A percentile compares a stretch with the other conserved stretches of the same genome.
Conservation (phyloP, 2,888 invertebrate species). For the Lasioglossum morio region DNA sequence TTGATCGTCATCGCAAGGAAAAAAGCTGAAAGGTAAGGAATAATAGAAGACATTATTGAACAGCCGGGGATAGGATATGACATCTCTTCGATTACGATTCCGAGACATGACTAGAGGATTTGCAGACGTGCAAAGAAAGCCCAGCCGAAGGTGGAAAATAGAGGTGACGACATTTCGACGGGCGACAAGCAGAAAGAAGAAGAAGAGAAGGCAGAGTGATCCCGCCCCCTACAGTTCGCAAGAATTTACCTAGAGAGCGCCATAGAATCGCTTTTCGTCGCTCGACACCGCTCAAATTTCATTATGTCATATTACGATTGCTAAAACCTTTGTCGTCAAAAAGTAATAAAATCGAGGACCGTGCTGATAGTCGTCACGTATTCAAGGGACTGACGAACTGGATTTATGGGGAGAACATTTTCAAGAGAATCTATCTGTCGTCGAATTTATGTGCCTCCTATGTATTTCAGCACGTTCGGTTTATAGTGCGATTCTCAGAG, state of each 20-base stretch:
- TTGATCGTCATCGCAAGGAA: neutral
- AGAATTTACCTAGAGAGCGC: slow-evolving; percentile 44
- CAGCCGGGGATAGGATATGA: slow-evolving; percentile 12
- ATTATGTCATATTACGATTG: slow-evolving; percentile 63
- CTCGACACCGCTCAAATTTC: slow-evolving; percentile 58
- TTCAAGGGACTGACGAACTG: slow-evolving; percentile 35
- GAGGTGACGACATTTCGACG: slow-evolving; percentile 25
- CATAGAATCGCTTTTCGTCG: slow-evolving; percentile 45
- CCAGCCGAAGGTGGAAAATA: slow-evolving; percentile 8
- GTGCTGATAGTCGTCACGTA: slow-evolving; percentile 41
- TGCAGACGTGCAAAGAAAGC: slow-evolving; percentile 32
- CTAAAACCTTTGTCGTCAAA: slow-evolving; percentile 42
- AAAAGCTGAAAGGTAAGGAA: neutral
- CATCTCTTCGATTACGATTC: slow-evolving; percentile 43
- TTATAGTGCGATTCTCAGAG: neutral
- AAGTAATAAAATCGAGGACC: slow-evolving; percentile 51
- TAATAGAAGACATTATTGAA: slow-evolving; percentile 27
- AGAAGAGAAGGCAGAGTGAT: slow-evolving; percentile 23
- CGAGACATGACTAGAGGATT: slow-evolving; percentile 19
- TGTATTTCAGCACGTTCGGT: neutral
- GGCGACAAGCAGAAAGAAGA: slow-evolving; percentile 3
- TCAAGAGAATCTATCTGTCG: neutral
- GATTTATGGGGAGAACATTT: slow-evolving; percentile 38
- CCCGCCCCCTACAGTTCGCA: slow-evolving; percentile 28
- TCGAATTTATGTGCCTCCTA: neutral